phyloP scores from a whole-genome alignment of 2,797 vertebrate species.

The Tragelaphus oryx region DNA sequence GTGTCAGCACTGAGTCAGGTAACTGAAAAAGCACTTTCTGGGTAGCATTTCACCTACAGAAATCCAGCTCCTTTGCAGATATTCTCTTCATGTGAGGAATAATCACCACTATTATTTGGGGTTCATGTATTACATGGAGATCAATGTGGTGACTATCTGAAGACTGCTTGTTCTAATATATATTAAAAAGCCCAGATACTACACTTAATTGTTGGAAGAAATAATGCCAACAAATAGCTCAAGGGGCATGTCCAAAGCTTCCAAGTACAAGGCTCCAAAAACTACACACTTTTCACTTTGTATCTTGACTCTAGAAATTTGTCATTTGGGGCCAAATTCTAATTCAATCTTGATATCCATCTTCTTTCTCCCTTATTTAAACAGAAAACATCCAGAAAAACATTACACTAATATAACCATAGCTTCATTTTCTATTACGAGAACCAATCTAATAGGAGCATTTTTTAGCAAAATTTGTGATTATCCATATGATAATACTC shows the following conservation, averaged over 20 bases:
- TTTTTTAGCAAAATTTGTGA: neutral
- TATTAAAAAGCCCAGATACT: neutral
- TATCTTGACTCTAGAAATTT: neutral
- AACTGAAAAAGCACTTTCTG: neutral
- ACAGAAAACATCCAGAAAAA: neutral
- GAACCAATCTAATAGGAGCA: neutral
- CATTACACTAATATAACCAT: neutral
- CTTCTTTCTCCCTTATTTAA: neutral
- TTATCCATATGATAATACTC: neutral
- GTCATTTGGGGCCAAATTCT: neutral
- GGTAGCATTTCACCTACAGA: neutral
- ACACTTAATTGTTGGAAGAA: neutral
- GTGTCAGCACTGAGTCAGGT: neutral
- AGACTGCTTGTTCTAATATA: neutral
- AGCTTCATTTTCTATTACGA: neutral
- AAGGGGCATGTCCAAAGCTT: neutral
- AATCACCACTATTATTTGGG: neutral
- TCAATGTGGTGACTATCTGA: neutral
- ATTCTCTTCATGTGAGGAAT: neutral
- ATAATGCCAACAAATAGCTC: neutral
- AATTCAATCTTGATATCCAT: neutral
- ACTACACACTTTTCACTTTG: neutral
- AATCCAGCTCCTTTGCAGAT: neutral
- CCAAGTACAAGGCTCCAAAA: neutral
- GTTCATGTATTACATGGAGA: neutral